Evolutionary conservation across 2,113 vertebrate species (phyloP).

Genomic region (Cervus canadensis): DNA sequence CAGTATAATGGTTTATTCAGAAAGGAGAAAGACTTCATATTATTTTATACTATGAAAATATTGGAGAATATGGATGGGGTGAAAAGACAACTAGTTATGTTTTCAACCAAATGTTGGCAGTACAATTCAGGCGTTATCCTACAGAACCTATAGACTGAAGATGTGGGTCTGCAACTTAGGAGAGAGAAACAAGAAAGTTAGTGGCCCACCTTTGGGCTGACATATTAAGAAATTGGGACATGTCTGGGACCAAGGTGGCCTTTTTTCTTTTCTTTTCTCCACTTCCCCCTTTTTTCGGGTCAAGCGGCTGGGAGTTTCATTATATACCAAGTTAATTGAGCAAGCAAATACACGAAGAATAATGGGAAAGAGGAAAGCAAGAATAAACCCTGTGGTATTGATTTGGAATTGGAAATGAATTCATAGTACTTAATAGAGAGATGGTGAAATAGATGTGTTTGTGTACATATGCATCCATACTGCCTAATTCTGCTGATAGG

Average conservation of each 20-base stretch:
- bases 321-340: not conserved
- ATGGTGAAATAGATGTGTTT: not conserved
- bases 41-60: not conserved
- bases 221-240: not conserved
- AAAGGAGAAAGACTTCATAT: not conserved
- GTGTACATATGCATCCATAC: not conserved
- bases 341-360: not conserved
- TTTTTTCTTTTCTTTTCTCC: not conserved
- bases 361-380: not conserved
- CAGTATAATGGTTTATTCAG: not conserved
- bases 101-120: not conserved
- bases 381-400: not conserved
- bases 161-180: not conserved
- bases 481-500: not conserved
- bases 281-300: not conserved
- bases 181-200: not conserved
- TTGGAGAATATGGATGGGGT: not conserved
- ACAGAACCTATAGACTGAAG: not conserved
- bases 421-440: not conserved
- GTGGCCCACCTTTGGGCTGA: not conserved
- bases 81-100: not conserved
- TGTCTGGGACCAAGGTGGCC: not conserved
- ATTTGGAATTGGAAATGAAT: not conserved
- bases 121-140: not conserved
- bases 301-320: not conserved